Conservation (phyloP, 2,113 vertebrate species). For the Rana temporaria region DNA sequence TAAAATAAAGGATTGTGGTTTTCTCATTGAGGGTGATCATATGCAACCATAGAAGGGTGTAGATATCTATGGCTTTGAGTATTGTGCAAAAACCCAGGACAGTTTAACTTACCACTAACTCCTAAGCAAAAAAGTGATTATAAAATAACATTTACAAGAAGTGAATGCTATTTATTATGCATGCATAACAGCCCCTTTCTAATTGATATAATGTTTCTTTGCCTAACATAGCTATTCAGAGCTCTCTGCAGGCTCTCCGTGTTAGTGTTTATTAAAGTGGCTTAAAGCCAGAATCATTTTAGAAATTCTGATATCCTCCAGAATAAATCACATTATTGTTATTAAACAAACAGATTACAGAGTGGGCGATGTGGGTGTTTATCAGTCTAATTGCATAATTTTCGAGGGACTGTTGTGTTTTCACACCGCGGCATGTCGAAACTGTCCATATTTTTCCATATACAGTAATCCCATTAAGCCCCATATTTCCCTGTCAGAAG, state of each 20-base stretch:
- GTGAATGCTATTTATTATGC: constrained; percentile 12
- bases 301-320: constrained; percentile 54
- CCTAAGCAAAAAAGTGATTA: too few species aligned
- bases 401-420: neutral
- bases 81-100: too few species aligned
- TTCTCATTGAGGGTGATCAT: too few species aligned
- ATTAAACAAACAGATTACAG: constrained; percentile 53
- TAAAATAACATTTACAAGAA: neutral
- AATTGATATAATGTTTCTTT: constrained; percentile 50
- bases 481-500: constrained; percentile 1
- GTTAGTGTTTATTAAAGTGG: constrained; percentile 9
- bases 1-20: too few species aligned
- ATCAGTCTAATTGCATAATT: neutral
- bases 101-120: too few species aligned
- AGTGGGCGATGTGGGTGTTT: constrained; percentile 42
- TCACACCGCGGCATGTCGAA: neutral
- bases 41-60: too few species aligned
- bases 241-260: constrained; percentile 25
- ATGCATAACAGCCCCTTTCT: constrained; percentile 35
- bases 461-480: constrained; percentile 11
- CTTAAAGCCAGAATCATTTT: constrained; percentile 44
- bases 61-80: too few species aligned
- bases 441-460: constrained; percentile 24
- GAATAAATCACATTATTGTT: constrained; percentile 52
- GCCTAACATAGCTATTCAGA: constrained; percentile 53